Evolutionary conservation across 2,888 invertebrate genomes (phyloP).

Genomic region (Encarsia formosa): DNA sequence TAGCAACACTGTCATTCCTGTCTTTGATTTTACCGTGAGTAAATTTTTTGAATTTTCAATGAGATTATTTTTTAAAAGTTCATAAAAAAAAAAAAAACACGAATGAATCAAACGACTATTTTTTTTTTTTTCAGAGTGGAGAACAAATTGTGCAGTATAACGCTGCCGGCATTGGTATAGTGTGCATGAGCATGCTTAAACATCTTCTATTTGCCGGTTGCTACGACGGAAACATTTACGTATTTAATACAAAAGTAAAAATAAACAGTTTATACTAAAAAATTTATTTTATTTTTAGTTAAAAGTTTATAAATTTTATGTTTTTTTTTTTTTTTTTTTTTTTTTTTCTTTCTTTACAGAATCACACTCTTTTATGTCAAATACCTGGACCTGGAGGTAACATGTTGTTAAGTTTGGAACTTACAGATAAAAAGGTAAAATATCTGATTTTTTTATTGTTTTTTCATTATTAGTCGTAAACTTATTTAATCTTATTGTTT

Average conservation of each 20-base stretch:
- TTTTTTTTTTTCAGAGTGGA: conserved; percentile 58
- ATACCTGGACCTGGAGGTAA: conserved; percentile 69
- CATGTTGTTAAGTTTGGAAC: conserved; percentile 67
- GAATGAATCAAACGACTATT: neutral
- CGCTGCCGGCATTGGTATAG: conserved; percentile 70
- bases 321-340: neutral
- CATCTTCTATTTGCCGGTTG: conserved; percentile 68
- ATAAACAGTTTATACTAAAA: too few species aligned
- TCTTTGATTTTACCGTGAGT: conserved; percentile 73
- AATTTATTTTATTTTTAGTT: too few species aligned
- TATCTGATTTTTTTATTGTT: too few species aligned
- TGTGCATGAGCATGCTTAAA: conserved; percentile 64
- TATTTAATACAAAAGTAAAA: conserved; percentile 58
- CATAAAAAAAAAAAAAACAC: neutral
- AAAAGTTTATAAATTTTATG: neutral
- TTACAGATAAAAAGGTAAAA: conserved; percentile 61
- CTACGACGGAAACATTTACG: conserved; percentile 74
- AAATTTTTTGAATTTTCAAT: neutral
- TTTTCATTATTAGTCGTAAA: too few species aligned
- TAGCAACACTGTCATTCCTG: conserved; percentile 66
- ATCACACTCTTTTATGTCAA: conserved; percentile 57
- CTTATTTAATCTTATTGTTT: too few species aligned
- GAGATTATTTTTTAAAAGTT: too few species aligned
- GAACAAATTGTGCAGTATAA: conserved; percentile 57
- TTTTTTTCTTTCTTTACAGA: conserved; percentile 32